phyloP scores from a whole-genome alignment of 1,140 invertebrate genomes.

The Hermetia illucens region DNA sequence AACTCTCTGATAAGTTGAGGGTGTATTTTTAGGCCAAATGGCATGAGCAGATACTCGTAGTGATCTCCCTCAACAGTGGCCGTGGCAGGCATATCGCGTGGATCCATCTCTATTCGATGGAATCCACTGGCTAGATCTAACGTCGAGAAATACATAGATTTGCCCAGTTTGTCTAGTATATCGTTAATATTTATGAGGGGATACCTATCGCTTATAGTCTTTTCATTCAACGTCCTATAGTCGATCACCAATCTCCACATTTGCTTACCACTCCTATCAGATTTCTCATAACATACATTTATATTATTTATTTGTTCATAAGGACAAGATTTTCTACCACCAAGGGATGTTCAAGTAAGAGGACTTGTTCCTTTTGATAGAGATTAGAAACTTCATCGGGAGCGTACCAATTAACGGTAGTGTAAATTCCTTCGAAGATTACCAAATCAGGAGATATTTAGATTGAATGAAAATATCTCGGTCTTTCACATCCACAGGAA shows the following conservation, averaged over 20 bases:
- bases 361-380: too few relatives aligned
- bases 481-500: too few relatives aligned
- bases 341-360: too few relatives aligned
- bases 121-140: slow-evolving; percentile 23
- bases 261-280: slow-evolving; percentile 8
- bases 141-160: slow-evolving; percentile 2
- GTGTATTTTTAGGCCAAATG: slow-evolving; percentile 25
- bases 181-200: slow-evolving; percentile 2
- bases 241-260: slow-evolving; percentile 19
- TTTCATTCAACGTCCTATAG: slow-evolving; percentile 15
- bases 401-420: too few relatives aligned
- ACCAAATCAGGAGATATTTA: too few relatives aligned
- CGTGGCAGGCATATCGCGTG: not conserved
- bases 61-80: not conserved
- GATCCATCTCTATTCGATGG: slow-evolving; percentile 11
- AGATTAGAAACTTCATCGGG: too few relatives aligned
- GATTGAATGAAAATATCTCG: too few relatives aligned
- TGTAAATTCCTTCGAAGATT: too few relatives aligned
- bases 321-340: too few relatives aligned
- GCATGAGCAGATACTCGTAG: slow-evolving; percentile 14
- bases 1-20: slow-evolving; percentile 18
- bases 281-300: too few relatives aligned
- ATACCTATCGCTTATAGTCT: not conserved
- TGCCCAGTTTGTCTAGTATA: slow-evolving; percentile 1
- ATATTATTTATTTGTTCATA: too few relatives aligned